phyloP scores from a whole-genome alignment of 2,797 vertebrate species.

The Xenops minutus region DNA sequence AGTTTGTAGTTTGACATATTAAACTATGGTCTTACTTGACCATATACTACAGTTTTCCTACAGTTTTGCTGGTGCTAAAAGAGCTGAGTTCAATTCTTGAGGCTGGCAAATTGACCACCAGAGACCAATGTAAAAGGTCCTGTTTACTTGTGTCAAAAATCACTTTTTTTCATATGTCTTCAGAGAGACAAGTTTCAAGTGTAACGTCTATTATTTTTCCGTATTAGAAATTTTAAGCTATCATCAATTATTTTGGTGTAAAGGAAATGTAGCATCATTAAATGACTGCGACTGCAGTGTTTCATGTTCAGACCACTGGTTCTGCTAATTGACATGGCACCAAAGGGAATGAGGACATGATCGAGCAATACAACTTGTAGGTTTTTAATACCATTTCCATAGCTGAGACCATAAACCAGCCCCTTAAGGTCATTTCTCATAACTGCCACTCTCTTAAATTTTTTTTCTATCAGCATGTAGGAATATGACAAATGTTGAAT shows the following conservation, averaged over 20 bases:
- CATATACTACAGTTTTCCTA: not conserved
- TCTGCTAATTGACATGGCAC: constrained; percentile 47
- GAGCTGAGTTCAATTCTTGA: not conserved
- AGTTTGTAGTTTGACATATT: not conserved
- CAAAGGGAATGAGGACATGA: constrained; percentile 43
- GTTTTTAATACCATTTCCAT: constrained; percentile 5
- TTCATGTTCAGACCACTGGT: not conserved
- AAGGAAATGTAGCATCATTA: constrained; percentile 1
- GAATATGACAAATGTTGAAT: constrained; percentile 65
- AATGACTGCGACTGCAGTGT: not conserved
- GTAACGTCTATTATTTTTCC: not conserved
- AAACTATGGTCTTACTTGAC: not conserved
- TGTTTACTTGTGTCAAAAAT: not conserved
- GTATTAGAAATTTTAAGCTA: not conserved
- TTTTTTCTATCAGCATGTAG: constrained; percentile 19
- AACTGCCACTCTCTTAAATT: constrained; percentile 23
- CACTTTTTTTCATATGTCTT: not conserved
- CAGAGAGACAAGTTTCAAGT: not conserved
- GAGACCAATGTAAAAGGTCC: not conserved
- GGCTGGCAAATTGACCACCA: constrained; percentile 13
- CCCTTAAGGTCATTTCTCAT: constrained; percentile 56
- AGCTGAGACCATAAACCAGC: constrained; percentile 36
- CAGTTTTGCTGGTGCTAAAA: not conserved
- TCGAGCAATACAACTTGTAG: not conserved
- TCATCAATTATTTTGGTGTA: not conserved